phyloP scores from a whole-genome alignment of 2,113 vertebrate genomes.

The Falcunculus frontatus region DNA sequence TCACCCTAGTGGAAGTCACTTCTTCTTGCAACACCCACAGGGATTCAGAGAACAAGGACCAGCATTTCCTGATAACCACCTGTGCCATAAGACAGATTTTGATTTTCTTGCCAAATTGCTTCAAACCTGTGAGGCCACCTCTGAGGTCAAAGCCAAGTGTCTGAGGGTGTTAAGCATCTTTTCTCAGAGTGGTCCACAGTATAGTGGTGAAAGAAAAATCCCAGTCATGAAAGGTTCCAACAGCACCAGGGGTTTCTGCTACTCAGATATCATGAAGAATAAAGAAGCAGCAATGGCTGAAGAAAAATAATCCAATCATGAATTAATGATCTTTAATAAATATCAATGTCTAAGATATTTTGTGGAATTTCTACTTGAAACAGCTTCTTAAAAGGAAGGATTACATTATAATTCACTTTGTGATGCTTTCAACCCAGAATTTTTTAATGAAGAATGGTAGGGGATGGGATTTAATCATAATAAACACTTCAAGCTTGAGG shows the following conservation, averaged over 20 bases:
- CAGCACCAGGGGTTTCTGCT: not conserved
- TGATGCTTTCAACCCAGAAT: not conserved
- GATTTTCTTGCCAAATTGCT: not conserved
- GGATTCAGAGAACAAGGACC: not conserved
- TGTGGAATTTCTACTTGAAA: not conserved
- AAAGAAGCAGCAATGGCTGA: not conserved
- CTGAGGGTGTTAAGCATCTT: not conserved
- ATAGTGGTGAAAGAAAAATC: not conserved
- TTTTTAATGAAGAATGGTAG: not conserved
- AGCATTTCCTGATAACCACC: not conserved
- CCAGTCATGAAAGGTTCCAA: not conserved
- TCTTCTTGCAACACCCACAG: not conserved
- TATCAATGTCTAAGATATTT: not conserved
- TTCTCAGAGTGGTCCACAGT: not conserved
- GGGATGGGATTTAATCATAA: conserved; percentile 40
- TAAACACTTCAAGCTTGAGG: conserved; percentile 67
- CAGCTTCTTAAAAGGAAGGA: not conserved
- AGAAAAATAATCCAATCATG: not conserved
- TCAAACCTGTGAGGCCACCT: not conserved
- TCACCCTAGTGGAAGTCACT: not conserved
- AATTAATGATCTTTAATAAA: conserved; percentile 14
- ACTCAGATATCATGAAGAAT: not conserved
- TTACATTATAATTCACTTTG: not conserved
- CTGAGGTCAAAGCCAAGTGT: not conserved
- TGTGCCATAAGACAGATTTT: not conserved